Evolutionary conservation across 2,113 vertebrate species (phyloP).

Genomic region (Lota lota): DNA sequence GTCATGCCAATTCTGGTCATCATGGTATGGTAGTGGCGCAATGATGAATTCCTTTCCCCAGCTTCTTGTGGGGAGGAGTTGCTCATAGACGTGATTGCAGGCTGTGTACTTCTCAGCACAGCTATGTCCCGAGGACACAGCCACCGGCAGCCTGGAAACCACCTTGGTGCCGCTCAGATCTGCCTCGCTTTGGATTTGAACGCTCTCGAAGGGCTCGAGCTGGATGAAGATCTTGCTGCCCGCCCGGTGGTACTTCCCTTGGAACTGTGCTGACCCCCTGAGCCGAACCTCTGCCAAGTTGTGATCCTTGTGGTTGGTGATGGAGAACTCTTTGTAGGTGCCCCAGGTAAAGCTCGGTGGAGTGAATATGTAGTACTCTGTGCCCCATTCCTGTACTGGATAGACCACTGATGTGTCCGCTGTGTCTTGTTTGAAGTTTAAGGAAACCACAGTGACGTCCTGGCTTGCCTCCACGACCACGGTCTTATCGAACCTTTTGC

Average conservation of each 20-base stretch:
- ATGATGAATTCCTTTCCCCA: constrained; percentile 52
- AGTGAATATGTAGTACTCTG: constrained; percentile 55
- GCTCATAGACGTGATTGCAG: constrained; percentile 67
- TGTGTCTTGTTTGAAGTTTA: constrained; percentile 50
- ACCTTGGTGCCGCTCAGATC: constrained; percentile 56
- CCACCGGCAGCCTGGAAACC: constrained; percentile 31
- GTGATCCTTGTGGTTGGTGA: constrained; percentile 38
- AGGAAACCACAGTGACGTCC: constrained; percentile 40
- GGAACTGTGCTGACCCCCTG: constrained; percentile 39
- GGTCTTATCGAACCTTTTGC: background rate
- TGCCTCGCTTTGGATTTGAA: constrained; percentile 55
- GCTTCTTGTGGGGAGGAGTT: constrained; percentile 39
- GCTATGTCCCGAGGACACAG: constrained; percentile 60
- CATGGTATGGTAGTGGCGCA: constrained; percentile 34
- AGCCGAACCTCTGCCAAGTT: constrained; percentile 41
- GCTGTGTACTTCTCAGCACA: constrained; percentile 48
- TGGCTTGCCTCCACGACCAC: constrained; percentile 46
- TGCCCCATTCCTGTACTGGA: constrained; percentile 40
- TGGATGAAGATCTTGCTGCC: constrained; percentile 32
- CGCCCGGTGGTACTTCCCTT: constrained; percentile 20
- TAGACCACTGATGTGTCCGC: constrained; percentile 35
- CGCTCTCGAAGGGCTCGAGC: constrained; percentile 31
- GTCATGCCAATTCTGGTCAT: constrained; percentile 11
- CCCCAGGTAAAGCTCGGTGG: background rate
- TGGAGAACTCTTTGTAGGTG: constrained; percentile 54